Evolutionary conservation across 2,888 invertebrate genomes (phyloP).

Genomic region (Thereva nobilitata): DNA sequence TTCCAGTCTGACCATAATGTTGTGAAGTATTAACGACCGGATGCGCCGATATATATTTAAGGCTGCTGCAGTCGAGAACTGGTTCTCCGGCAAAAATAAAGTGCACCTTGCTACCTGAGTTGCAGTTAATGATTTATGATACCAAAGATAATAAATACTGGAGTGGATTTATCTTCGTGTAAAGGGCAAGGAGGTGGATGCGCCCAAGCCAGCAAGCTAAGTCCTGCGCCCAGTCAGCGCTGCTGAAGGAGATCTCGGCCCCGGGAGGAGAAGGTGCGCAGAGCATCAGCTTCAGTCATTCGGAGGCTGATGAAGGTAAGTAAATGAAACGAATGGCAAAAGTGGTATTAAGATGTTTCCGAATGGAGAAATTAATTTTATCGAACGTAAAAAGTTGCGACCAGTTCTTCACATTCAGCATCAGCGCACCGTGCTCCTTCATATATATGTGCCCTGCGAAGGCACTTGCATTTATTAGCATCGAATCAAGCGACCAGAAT

Average conservation of each 20-base stretch:
- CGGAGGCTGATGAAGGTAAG: conserved; percentile 25
- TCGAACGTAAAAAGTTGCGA: conserved; percentile 36
- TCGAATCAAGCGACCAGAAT: too few relatives aligned
- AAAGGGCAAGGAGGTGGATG: conserved; percentile 29
- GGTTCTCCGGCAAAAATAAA: conserved; percentile 43
- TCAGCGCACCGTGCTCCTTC: too few relatives aligned
- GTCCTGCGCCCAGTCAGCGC: too few relatives aligned
- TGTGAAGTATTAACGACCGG: conserved; percentile 44
- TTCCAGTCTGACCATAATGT: conserved; percentile 41
- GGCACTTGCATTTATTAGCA: too few relatives aligned
- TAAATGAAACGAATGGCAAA: conserved; percentile 34
- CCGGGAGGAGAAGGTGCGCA: background rate
- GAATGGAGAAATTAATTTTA: conserved; percentile 41
- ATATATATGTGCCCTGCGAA: too few relatives aligned
- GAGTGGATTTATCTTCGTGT: conserved; percentile 43
- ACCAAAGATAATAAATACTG: conserved; percentile 48
- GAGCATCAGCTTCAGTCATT: conserved; percentile 2
- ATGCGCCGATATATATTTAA: conserved; percentile 43
- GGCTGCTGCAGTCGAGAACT: conserved; percentile 31
- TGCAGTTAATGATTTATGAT: conserved; percentile 49
- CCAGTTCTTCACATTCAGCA: conserved; percentile 19
- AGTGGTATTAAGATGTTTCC: conserved; percentile 40
- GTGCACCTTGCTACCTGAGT: conserved; percentile 49
- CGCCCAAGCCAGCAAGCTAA: background rate
- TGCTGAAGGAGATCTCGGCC: too few relatives aligned